Evolutionary conservation across 2,113 vertebrate genomes (phyloP).

Genomic region (Phoxinus phoxinus): DNA sequence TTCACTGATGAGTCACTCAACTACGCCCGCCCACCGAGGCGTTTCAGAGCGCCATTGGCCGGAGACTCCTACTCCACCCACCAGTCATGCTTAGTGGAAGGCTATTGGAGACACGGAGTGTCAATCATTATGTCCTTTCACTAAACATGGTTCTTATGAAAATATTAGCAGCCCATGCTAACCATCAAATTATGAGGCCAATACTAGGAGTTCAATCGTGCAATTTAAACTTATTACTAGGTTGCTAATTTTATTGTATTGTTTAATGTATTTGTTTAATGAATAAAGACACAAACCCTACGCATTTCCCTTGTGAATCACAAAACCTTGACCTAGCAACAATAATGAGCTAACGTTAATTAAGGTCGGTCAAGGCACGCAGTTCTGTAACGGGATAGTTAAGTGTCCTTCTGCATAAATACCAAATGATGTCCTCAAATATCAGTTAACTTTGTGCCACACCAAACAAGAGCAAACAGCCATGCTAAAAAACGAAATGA

Average conservation of each 20-base stretch:
- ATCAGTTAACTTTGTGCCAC: not conserved
- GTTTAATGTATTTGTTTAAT: not conserved
- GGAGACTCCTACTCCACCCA: not conserved
- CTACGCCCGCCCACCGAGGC: constrained; percentile 22
- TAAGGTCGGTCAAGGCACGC: not conserved
- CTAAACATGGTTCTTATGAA: constrained; percentile 64
- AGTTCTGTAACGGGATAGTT: not conserved
- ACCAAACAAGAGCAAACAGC: not conserved
- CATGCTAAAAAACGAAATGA: not conserved
- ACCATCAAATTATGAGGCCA: not conserved
- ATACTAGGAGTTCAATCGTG: too few species aligned
- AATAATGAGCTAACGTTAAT: constrained; percentile 25
- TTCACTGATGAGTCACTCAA: not conserved
- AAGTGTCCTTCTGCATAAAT: not conserved
- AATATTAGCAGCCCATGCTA: constrained; percentile 51
- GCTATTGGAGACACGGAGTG: constrained; percentile 40
- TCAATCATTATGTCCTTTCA: constrained; percentile 71
- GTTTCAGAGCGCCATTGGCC: constrained; percentile 58
- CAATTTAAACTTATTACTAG: not conserved
- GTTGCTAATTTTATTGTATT: not conserved
- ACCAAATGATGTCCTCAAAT: not conserved
- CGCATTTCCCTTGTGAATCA: not conserved
- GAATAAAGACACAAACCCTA: not conserved
- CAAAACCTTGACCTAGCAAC: constrained; percentile 3
- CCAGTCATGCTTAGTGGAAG: not conserved